phyloP scores from a whole-genome alignment of 2,888 invertebrate genomes.

The Laothoe populi region DNA sequence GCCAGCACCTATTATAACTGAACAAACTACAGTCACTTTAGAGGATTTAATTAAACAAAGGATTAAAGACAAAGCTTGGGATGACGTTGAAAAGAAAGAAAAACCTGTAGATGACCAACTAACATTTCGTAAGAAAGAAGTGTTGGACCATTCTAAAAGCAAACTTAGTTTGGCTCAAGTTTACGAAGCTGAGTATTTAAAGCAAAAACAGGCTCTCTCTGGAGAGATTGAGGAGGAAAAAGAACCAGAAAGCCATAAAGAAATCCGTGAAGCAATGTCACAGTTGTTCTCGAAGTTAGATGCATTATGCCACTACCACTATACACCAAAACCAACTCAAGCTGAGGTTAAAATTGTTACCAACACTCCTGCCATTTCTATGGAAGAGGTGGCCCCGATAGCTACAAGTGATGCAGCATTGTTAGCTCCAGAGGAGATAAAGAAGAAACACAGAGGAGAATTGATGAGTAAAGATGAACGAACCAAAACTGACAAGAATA shows the following conservation, averaged over 20 bases:
- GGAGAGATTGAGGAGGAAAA: slow-evolving; percentile 85
- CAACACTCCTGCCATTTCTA: slow-evolving; percentile 94
- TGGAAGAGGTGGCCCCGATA: slow-evolving; percentile 98
- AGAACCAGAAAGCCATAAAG: slow-evolving; percentile 91
- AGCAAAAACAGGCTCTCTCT: slow-evolving; percentile 85
- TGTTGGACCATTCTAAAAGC: slow-evolving; percentile 97
- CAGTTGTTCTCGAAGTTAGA: slow-evolving; percentile 94
- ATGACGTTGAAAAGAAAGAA: slow-evolving; percentile 95
- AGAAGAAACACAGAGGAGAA: slow-evolving; percentile 84
- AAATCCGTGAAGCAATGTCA: slow-evolving; percentile 90
- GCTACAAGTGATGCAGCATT: slow-evolving; percentile 93
- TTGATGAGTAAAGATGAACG: slow-evolving; percentile 91
- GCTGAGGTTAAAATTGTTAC: slow-evolving; percentile 96
- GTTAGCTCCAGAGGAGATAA: slow-evolving; percentile 97
- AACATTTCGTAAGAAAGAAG: slow-evolving; percentile 94
- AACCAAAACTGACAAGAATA: slow-evolving; percentile 93
- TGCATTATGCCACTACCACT: slow-evolving; percentile 97
- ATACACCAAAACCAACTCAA: slow-evolving; percentile 93
- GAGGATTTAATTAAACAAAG: slow-evolving; percentile 96
- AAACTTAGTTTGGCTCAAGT: slow-evolving; percentile 96
- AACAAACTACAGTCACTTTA: slow-evolving; percentile 93
- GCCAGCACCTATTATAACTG: slow-evolving; percentile 96
- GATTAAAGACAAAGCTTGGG: slow-evolving; percentile 97
- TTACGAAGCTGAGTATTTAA: slow-evolving; percentile 94
- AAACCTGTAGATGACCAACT: slow-evolving; percentile 93